Base-by-base conservation (phyloP, 1,140 invertebrate genomes). In the Aleiodes sp. region DNA sequence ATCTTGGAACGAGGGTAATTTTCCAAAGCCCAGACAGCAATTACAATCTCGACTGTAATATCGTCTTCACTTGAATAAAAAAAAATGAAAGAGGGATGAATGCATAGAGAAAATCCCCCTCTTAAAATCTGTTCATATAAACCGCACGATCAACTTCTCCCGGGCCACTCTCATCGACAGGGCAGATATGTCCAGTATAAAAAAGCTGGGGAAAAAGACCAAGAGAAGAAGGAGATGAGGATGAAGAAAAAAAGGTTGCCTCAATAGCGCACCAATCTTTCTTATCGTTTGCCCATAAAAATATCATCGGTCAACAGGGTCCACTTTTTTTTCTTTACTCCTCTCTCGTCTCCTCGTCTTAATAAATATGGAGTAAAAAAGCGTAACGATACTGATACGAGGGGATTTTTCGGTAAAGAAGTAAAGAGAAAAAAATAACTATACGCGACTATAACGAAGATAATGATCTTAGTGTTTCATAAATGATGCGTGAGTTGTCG, bases 281-380 rank as follows among this genome's bases (percentile, higher is more conserved):
- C 71, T 79, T 79, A 79, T 79, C 77, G 21, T 12, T 19, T 24
- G 12, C 35, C 69, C 61, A 73, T 75, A 77, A 77, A 77, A 79
- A 79, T 70, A 74, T 75, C 65, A 70, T 68, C 70, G 71, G 59
- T 73, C 70, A 74, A 61, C 72, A 26, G 56, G 33, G 9, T 60
- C 24, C 31, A 28, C 57, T 35, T 43, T 37, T 21, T 37, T 26
- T 8, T n/a, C n/a, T n/a, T n/a, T n/a, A n/a, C n/a, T n/a, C n/a
- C n/a, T n/a, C n/a, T n/a, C n/a, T n/a, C n/a, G n/a, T n/a, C n/a
- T n/a, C 35, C 24, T 39, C 9, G 33, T 37, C 33, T 33, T 39
- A n/a, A 33, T 21, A 24, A 41, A 37, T 16, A 37, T 21, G 12
- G 9, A 41, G 31, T 10, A 39, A 63, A 63, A 37, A 60, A 4